Conservation (phyloP, 2,113 vertebrate species). For the Siniperca knerii region DNA sequence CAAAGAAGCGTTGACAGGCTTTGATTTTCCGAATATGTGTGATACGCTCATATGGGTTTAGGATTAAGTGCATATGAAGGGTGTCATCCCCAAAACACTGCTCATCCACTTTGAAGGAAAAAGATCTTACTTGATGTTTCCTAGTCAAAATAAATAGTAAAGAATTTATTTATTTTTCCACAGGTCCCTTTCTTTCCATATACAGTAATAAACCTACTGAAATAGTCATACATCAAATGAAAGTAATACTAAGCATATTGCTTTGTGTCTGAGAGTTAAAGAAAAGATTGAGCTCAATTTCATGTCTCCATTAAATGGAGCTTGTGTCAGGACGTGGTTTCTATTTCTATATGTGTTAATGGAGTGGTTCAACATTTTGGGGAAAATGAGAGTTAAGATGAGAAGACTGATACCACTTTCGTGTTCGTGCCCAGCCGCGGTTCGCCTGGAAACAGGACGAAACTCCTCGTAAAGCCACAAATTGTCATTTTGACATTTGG, state of each 20-base stretch:
- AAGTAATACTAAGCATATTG: background rate
- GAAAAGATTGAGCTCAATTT: background rate
- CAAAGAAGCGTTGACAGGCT: constrained; percentile 26
- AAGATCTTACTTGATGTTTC: background rate
- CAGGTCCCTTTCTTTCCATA: background rate
- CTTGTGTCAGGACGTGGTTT: background rate
- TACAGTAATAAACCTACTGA: background rate
- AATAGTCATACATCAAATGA: background rate
- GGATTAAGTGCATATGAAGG: background rate
- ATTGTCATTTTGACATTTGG: too few species aligned
- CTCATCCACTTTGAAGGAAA: background rate
- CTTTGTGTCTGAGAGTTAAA: background rate
- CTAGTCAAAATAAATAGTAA: background rate
- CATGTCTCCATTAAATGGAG: background rate
- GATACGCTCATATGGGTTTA: constrained; percentile 8
- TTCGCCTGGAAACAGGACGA: too few species aligned
- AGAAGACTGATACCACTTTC: too few species aligned
- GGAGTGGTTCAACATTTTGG: too few species aligned
- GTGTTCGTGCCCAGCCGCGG: too few species aligned
- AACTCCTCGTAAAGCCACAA: too few species aligned
- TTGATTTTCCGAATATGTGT: constrained; percentile 26
- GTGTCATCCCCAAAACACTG: background rate
- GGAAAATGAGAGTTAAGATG: too few species aligned
- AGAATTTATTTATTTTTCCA: background rate
- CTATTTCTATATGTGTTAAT: too few species aligned